Percentiles rank a stretch among this genome's conserved stretches.
These are phyloP conservation scores for Sisor rabdophorus DNA, from an alignment of 2,113 vertebrate genomes.

Conservation along the genomic window DNA sequence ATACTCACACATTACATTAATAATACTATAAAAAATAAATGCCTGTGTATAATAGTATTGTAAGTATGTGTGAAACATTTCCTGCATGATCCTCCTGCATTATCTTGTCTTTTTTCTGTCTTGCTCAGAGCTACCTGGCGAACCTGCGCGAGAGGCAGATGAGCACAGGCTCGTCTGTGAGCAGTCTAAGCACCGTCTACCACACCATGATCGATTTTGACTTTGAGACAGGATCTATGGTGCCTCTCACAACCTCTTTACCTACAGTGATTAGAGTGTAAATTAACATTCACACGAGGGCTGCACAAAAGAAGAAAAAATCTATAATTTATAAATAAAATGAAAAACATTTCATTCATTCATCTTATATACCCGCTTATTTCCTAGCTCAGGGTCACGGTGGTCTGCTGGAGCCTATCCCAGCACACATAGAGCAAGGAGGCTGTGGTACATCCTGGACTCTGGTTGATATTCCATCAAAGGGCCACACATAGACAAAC, in stretches of 20 bases:
- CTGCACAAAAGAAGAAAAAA: no score
- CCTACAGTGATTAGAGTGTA: slow-evolving; percentile 56
- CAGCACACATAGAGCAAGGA: no score
- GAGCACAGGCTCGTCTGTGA: slow-evolving; percentile 69
- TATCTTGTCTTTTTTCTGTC: neutral
- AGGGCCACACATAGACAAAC: no score
- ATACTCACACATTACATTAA: no score
- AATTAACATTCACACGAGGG: neutral
- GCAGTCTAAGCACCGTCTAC: slow-evolving; percentile 67
- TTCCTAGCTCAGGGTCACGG: no score
- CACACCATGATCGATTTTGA: slow-evolving; percentile 75
- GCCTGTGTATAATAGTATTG: neutral
- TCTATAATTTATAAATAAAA: no score
- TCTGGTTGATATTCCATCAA: no score
- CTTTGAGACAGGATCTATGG: slow-evolving; percentile 77
- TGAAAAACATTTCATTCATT: no score
- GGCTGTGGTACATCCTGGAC: no score
- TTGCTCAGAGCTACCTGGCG: slow-evolving; percentile 77
- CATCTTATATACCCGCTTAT: no score
- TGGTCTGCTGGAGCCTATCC: no score
- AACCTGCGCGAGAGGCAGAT: slow-evolving; percentile 75
- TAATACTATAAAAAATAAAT: neutral
- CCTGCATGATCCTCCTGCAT: slow-evolving; percentile 14
- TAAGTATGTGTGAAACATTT: neutral
- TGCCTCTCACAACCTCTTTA: slow-evolving; percentile 70